Percentiles rank a stretch among this genome's conserved stretches.
Conservation (phyloP, 2,888 invertebrate species). For the Dicyrtomina minuta region DNA sequence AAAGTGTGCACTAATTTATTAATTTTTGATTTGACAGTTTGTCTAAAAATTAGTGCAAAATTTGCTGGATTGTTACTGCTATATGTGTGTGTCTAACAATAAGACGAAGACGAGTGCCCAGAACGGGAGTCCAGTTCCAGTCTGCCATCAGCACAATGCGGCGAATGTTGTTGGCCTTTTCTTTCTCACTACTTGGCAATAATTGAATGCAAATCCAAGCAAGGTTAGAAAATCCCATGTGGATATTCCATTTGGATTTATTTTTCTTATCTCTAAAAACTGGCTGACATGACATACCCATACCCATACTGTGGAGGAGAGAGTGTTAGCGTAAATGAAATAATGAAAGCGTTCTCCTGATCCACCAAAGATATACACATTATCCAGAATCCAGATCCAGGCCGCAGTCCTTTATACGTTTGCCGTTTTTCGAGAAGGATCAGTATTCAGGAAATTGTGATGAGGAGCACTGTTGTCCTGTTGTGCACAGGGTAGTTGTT, state of each 20-base stretch:
- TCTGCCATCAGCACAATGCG: no score
- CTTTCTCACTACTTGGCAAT: no score
- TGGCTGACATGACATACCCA: background rate
- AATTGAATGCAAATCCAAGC: slow-evolving; percentile 3
- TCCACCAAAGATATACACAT: background rate
- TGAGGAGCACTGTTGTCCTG: no score
- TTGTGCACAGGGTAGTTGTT: no score
- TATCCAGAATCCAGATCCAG: no score
- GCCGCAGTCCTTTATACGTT: background rate
- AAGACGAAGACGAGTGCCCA: background rate
- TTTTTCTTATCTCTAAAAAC: background rate
- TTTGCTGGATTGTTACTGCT: no score
- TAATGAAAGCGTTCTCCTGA: slow-evolving; percentile 22
- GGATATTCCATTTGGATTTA: slow-evolving; percentile 12
- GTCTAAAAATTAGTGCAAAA: no score
- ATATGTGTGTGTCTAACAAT: background rate
- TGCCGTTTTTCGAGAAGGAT: background rate
- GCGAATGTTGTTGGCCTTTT: no score
- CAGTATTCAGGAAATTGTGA: no score
- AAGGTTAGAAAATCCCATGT: slow-evolving; percentile 6
- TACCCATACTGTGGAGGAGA: background rate
- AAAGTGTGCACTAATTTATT: no score
- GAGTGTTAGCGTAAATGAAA: slow-evolving; percentile 25
- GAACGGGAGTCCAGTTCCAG: no score
- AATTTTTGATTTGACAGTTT: no score